These are phyloP conservation scores for Sesia apiformis DNA, from an alignment of 2,888 invertebrate species.

Conservation along the genomic window DNA sequence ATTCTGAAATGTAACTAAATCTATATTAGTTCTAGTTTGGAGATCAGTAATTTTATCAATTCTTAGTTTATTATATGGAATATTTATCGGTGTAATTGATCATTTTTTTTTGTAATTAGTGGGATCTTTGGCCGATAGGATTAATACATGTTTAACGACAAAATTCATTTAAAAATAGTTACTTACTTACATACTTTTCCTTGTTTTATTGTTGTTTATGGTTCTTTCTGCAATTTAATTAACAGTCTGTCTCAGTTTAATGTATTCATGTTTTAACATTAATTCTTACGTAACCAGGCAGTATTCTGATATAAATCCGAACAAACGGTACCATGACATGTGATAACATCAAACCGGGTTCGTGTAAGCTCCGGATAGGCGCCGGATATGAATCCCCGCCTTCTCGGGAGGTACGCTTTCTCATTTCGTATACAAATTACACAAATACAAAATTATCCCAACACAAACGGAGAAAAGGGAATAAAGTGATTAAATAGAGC, in stretches of 20 bases:
- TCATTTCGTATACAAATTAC: slow-evolving; percentile 72
- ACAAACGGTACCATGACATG: slow-evolving; percentile 38
- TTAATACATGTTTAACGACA: too few relatives aligned
- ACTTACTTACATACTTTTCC: too few relatives aligned
- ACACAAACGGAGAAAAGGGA: slow-evolving; percentile 75
- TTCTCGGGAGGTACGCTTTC: slow-evolving; percentile 49
- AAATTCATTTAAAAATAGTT: too few relatives aligned
- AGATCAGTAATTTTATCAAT: too few relatives aligned
- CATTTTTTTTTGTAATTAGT: too few relatives aligned
- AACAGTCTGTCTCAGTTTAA: slow-evolving; percentile 1
- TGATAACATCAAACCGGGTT: slow-evolving; percentile 54
- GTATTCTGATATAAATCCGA: slow-evolving; percentile 23
- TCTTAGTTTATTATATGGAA: too few relatives aligned
- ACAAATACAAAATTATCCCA: slow-evolving; percentile 73
- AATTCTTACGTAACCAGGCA: neutral
- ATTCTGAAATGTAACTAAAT: too few relatives aligned
- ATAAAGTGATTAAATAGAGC: slow-evolving; percentile 77
- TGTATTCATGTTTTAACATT: neutral
- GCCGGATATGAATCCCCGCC: slow-evolving; percentile 58
- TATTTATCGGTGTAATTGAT: too few relatives aligned
- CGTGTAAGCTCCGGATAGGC: slow-evolving; percentile 41
- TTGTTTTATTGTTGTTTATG: too few relatives aligned
- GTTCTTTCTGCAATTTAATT: too few relatives aligned
- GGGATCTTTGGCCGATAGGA: too few relatives aligned
- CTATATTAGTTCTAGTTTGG: too few relatives aligned